Evolutionary conservation across 2,888 invertebrate species (phyloP), one percentile per base, ranked within the genome.

Genomic region (Ephialtes manifestator): DNA sequence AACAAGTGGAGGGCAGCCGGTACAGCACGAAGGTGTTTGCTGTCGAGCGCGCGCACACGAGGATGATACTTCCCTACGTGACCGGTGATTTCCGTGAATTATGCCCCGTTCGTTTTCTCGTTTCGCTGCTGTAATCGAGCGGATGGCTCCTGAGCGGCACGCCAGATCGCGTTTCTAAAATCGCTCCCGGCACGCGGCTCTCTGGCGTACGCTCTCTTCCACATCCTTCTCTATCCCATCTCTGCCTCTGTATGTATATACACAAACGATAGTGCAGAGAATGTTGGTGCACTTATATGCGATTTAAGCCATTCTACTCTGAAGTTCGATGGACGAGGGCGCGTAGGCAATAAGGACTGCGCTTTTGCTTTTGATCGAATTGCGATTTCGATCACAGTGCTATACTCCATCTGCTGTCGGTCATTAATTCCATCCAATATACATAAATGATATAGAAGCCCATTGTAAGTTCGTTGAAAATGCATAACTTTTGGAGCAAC

Each of bases 101-200:
- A 91, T 91, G 90, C 89, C 88, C 85, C 88, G 89, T 90, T 91
- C 91, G 89, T 90, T 91, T 90, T 89, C 90, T 90, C 90, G 88
- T 90, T 90, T 89, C 88, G 83, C 84, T 81, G 82, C 82, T 87
- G 88, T 89, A 89, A 89, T 89, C 88, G 86, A 87, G 88, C 81
- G 80, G 87, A 89, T 88, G 83, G 88, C 88, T 88, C 87, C 88
- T 85, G 87, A 82, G 83, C 88, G 88, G 88, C 91, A 90, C 89
- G 90, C 90, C 88, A 90, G 85, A 84, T 91, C 90, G 90, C 90
- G 90, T 90, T 91, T 89, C 89, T 88, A 88, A 90, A 91, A 91
- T 90, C 90, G 88, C 88, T 89, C 85, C 86, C 78, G 84, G 79
- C 85, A 87, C 88, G 85, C 83, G 86, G 81, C 82, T 58, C 77